Conservation (phyloP, 2,888 invertebrate genomes). For the Dyspetes luteomarginatus region DNA sequence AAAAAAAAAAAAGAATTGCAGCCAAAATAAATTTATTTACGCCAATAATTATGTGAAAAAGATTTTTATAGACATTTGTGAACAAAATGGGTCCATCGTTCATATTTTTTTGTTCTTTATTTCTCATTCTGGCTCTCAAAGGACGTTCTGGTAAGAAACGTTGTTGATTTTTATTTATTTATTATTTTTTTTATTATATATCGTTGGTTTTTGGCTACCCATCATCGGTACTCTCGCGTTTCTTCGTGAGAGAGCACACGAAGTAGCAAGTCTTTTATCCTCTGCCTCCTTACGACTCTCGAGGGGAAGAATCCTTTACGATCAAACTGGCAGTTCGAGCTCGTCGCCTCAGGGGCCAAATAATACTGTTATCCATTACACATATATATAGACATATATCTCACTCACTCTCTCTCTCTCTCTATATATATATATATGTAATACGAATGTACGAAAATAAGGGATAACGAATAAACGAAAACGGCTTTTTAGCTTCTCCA, state of each 20-base stretch:
- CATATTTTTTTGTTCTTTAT: constrained; percentile 8
- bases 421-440: not conserved
- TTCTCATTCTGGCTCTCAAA: not conserved
- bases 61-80: not conserved
- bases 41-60: not conserved
- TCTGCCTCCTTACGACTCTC: constrained; percentile 54
- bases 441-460: constrained; percentile 40
- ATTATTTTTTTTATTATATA: too few relatives aligned
- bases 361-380: constrained; percentile 43
- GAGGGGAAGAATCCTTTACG: constrained; percentile 76
- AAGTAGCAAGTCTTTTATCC: constrained; percentile 33
- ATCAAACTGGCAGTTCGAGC: constrained; percentile 70
- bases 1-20: not conserved
- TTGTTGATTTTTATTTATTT: constrained; percentile 1
- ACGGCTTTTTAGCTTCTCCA: constrained; percentile 80
- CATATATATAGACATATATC: constrained; percentile 47
- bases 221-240: constrained; percentile 30
- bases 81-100: not conserved
- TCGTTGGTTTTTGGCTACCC: constrained; percentile 38
- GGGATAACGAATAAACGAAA: constrained; percentile 77
- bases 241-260: constrained; percentile 25
- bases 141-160: not conserved
- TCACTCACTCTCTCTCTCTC: too few relatives aligned
- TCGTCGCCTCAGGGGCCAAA: constrained; percentile 61
- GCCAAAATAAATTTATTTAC: not conserved